A percentile compares a stretch with the other conserved stretches of the same genome.
These are phyloP conservation scores for Cassiopea xamachana DNA, from an alignment of 30 jellyfish, hydroid and myxozoan species.

Conservation along the genomic window DNA sequence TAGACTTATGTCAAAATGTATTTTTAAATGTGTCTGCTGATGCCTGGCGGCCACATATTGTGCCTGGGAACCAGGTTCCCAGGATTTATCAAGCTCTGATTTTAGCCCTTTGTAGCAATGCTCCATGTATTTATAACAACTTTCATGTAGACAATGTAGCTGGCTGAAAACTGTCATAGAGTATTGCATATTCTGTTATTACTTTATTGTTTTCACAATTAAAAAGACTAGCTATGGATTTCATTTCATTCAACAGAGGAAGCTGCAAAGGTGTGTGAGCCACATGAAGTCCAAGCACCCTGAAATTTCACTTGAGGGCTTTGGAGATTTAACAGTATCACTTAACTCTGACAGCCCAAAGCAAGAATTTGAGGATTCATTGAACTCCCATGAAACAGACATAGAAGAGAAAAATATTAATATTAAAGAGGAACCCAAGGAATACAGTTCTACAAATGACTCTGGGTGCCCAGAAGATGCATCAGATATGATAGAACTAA, in stretches of 20 bases:
- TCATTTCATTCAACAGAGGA: conserved; percentile 28
- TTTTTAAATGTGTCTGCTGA: too few relatives aligned
- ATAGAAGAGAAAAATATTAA: conserved; percentile 3
- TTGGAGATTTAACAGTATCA: conserved; percentile 1
- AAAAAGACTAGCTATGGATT: too few relatives aligned
- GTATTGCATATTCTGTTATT: too few relatives aligned
- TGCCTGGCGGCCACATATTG: too few relatives aligned
- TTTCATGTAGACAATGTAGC: too few relatives aligned
- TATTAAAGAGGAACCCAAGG: conserved; percentile 29
- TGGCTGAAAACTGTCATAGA: too few relatives aligned
- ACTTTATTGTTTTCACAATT: too few relatives aligned
- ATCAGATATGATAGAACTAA: conserved; percentile 45
- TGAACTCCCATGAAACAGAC: conserved; percentile 14
- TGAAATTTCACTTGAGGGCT: conserved; percentile 38
- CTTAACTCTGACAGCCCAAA: conserved; percentile 5
- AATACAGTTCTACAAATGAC: neutral
- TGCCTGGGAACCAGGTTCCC: too few relatives aligned
- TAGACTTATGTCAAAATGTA: too few relatives aligned
- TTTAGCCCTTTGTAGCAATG: too few relatives aligned
- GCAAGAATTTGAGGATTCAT: conserved; percentile 11
- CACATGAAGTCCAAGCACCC: conserved; percentile 74
- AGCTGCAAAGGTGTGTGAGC: conserved; percentile 64
- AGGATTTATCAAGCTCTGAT: too few relatives aligned
- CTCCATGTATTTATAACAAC: too few relatives aligned
- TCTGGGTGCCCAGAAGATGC: conserved; percentile 21